A percentile compares a stretch with the other conserved stretches of the same genome.
phyloP scores from a whole-genome alignment of 2,888 invertebrate genomes.

The Vannuccia rotundouncinata region DNA sequence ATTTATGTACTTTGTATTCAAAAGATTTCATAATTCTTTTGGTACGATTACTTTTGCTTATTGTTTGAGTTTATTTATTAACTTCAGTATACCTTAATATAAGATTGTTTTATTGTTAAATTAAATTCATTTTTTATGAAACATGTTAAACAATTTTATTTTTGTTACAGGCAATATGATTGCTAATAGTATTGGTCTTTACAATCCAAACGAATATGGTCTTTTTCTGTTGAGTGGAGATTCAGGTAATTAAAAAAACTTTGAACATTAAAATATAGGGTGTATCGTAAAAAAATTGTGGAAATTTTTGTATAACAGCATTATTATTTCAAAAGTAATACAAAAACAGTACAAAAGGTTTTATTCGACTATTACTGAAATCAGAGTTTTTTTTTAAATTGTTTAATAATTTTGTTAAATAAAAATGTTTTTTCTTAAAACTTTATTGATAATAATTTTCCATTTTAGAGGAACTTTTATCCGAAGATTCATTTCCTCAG shows the following conservation, averaged over 20 bases:
- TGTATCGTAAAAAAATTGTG: neutral
- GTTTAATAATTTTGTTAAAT: neutral
- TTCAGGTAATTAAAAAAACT: constrained; percentile 64
- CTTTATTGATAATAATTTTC: constrained; percentile 34
- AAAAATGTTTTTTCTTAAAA: neutral
- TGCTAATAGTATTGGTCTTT: constrained; percentile 86
- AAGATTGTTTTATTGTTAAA: neutral
- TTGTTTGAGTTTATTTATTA: neutral
- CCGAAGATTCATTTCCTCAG: constrained; percentile 82
- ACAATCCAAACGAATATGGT: constrained; percentile 91
- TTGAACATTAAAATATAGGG: neutral
- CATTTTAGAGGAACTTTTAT: constrained; percentile 72
- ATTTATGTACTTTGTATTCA: too few species aligned
- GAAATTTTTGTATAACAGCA: neutral
- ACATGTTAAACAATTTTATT: constrained; percentile 23
- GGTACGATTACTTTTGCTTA: too few species aligned
- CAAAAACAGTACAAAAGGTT: too few species aligned
- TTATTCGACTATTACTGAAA: neutral
- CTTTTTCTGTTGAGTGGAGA: constrained; percentile 81
- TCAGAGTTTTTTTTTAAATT: neutral
- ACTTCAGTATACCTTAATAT: neutral
- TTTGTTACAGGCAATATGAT: constrained; percentile 63
- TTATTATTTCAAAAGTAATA: too few species aligned
- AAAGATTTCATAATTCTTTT: too few species aligned
- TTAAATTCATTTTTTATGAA: neutral